phyloP scores from a whole-genome alignment of 2,888 invertebrate species.

The Rhynchonema sp. region DNA sequence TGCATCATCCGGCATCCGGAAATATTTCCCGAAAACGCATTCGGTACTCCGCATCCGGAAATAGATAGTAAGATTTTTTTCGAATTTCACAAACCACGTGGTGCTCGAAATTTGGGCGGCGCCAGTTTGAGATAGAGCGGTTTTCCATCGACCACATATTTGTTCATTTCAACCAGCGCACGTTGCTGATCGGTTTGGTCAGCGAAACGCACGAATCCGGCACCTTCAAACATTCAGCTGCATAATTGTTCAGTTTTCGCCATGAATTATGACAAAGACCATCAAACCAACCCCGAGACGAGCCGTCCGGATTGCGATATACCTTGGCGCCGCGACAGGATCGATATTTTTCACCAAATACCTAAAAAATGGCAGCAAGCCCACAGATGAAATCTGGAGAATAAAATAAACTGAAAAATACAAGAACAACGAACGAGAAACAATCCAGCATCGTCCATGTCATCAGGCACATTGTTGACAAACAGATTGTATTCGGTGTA shows the following conservation, averaged over 20 bases:
- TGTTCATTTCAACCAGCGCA: conserved; percentile 33
- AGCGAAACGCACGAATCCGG: conserved; percentile 33
- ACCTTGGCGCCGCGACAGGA: conserved; percentile 34
- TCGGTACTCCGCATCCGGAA: too few relatives aligned
- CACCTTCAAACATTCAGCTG: too few relatives aligned
- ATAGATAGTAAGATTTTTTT: too few relatives aligned
- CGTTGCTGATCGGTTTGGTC: conserved; percentile 31
- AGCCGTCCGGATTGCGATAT: conserved; percentile 29
- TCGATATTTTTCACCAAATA: conserved; percentile 30
- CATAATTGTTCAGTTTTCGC: too few relatives aligned
- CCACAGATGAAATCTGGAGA: too few relatives aligned
- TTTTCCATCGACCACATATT: conserved; percentile 12
- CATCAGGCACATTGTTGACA: conserved; percentile 31
- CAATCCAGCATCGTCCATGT: conserved; percentile 31
- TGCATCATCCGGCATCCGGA: too few relatives aligned
- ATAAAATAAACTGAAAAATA: too few relatives aligned
- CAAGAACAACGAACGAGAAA: conserved; percentile 18
- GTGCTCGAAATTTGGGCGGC: conserved; percentile 8
- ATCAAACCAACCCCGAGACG: too few relatives aligned
- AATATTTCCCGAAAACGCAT: too few relatives aligned
- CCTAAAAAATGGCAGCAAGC: conserved; percentile 9
- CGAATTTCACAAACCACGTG: too few relatives aligned
- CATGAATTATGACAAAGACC: too few relatives aligned
- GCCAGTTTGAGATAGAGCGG: conserved; percentile 17
- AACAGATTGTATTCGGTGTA: conserved; percentile 32